These are phyloP conservation scores for Plumapathes pennacea DNA, from an alignment of 92 coral and sea anemone species.

Conservation along the genomic window DNA sequence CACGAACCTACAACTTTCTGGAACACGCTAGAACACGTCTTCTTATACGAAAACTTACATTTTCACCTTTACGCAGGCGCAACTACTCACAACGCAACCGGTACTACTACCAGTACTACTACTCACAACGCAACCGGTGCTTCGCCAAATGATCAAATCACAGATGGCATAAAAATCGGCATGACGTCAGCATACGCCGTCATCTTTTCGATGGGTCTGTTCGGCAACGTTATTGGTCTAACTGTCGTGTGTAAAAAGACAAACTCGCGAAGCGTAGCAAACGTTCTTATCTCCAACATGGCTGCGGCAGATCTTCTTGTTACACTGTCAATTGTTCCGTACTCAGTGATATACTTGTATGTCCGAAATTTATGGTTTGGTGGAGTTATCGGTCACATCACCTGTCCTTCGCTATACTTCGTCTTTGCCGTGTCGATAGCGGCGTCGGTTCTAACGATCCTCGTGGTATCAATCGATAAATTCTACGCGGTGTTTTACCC, in stretches of 20 bases:
- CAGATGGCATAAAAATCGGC: constrained; percentile 4
- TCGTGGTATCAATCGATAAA: constrained; percentile 33
- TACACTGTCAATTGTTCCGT: constrained; percentile 30
- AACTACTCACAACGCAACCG: too few relatives aligned
- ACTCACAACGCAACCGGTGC: too few relatives aligned
- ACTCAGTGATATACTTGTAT: constrained; percentile 11
- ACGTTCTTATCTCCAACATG: constrained; percentile 55
- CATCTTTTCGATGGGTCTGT: constrained; percentile 22
- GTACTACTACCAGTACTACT: too few relatives aligned
- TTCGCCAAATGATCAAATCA: too few relatives aligned
- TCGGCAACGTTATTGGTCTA: constrained; percentile 49
- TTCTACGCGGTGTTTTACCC: constrained; percentile 48
- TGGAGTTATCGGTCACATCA: constrained; percentile 25
- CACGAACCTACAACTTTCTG: too few relatives aligned
- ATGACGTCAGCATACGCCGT: constrained; percentile 30
- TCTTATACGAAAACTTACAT: too few relatives aligned
- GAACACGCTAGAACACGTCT: too few relatives aligned
- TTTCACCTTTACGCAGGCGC: too few relatives aligned
- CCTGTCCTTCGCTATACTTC: constrained; percentile 30
- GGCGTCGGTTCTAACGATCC: constrained; percentile 42
- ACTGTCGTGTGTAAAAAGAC: constrained; percentile 29
- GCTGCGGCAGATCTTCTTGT: constrained; percentile 50
- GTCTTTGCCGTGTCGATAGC: constrained; percentile 35
- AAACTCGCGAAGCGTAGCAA: constrained; percentile 4
- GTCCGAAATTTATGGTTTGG: constrained; percentile 4